Percentiles rank a stretch among this genome's conserved stretches.
These are phyloP conservation scores for Pangasianodon hypophthalmus DNA, from an alignment of 2,113 vertebrate species.

Conservation along the genomic window DNA sequence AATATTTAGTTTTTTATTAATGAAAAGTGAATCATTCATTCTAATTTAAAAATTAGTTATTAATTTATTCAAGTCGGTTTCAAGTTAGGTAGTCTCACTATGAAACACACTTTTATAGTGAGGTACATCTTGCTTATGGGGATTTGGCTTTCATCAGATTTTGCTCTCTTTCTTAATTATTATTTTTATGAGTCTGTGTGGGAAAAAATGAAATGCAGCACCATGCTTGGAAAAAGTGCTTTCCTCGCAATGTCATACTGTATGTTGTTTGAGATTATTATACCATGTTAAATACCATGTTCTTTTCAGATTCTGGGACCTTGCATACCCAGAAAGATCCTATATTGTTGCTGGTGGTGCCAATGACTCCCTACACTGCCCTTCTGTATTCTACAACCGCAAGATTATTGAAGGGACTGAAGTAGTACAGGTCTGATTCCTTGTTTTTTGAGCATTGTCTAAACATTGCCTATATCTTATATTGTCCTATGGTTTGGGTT, in stretches of 20 bases:
- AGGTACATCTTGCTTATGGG: not conserved
- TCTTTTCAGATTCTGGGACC: conserved; percentile 89
- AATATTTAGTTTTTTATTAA: not conserved
- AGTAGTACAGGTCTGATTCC: conserved; percentile 86
- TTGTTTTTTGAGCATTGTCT: not conserved
- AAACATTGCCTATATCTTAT: not conserved
- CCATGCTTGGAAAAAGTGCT: too few relatives aligned
- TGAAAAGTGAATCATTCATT: not conserved
- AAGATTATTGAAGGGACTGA: conserved; percentile 98
- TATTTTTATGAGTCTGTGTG: not conserved
- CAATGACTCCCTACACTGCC: conserved; percentile 79
- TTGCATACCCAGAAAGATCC: conserved; percentile 93
- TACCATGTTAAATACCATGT: not conserved
- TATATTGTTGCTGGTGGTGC: conserved; percentile 90
- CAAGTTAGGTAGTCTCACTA: not conserved
- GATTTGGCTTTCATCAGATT: not conserved
- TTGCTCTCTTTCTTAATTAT: not conserved
- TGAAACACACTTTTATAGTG: not conserved
- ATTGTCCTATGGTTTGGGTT: not conserved
- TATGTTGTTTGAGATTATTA: not conserved
- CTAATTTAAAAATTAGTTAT: not conserved
- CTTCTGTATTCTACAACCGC: conserved; percentile 92
- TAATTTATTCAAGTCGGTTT: not conserved
- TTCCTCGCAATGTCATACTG: not conserved
- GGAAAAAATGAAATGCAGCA: not conserved